These are phyloP conservation scores for Andricus curvator DNA, from an alignment of 2,888 invertebrate genomes.

Conservation along the genomic window DNA sequence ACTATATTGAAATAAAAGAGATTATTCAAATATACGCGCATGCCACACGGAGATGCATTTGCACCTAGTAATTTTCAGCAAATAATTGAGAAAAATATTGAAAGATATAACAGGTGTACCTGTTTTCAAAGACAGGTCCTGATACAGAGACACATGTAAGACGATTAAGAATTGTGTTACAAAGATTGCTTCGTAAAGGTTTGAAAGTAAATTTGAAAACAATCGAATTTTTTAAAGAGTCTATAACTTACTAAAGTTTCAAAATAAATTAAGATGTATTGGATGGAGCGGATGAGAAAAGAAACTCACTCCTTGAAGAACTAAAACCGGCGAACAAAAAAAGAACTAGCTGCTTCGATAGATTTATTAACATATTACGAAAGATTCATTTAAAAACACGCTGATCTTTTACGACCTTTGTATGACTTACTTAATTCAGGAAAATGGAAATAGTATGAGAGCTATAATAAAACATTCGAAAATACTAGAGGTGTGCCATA, in stretches of 20 bases:
- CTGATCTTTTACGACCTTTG: not conserved
- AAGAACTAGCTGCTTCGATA: conserved; percentile 8
- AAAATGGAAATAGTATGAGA: conserved; percentile 41
- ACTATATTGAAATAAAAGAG: conserved; percentile 36
- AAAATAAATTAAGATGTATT: conserved; percentile 9
- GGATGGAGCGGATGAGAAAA: not conserved
- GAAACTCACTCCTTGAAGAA: conserved; percentile 6
- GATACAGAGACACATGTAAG: not conserved
- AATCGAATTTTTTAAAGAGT: not conserved
- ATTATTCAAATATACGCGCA: conserved; percentile 21
- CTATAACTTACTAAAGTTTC: not conserved
- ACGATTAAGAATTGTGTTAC: not conserved
- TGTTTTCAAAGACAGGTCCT: not conserved
- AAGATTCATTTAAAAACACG: conserved; percentile 9
- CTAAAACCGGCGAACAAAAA: not conserved
- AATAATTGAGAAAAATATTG: conserved; percentile 24
- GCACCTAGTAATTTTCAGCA: conserved; percentile 36
- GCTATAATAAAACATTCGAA: conserved; percentile 47
- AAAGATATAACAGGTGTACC: too few species aligned
- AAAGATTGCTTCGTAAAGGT: not conserved
- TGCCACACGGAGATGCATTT: conserved; percentile 33
- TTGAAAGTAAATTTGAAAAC: not conserved
- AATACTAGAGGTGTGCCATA: too few species aligned
- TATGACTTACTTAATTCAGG: too few species aligned
- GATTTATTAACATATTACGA: conserved; percentile 18